Evolutionary conservation across 2,113 vertebrate genomes (phyloP).

Genomic region (Baryphthengus martii): DNA sequence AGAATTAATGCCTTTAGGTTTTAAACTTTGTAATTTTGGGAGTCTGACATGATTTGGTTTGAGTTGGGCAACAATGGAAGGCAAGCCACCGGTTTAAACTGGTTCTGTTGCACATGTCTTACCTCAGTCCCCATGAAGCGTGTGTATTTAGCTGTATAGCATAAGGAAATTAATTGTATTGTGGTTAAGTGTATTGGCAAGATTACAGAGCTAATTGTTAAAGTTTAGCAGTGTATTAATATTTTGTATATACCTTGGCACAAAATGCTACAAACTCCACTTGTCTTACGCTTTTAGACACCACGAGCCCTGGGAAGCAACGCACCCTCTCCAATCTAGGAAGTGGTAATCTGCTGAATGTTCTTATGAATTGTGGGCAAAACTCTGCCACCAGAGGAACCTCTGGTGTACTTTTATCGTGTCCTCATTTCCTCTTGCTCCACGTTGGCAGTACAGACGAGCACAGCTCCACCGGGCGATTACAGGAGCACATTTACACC

Average conservation of each 20-base stretch:
- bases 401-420: neutral
- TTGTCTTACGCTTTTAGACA: neutral
- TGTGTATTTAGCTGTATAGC: neutral
- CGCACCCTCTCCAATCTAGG: neutral
- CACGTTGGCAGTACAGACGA: neutral
- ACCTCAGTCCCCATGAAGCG: neutral
- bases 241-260: neutral
- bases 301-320: neutral
- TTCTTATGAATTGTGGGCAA: neutral
- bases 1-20: neutral
- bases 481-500: no score
- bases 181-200: neutral
- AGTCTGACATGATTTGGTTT: neutral
- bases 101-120: neutral
- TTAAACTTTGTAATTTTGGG: neutral
- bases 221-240: rapidly evolving
- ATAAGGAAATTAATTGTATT: neutral
- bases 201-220: neutral
- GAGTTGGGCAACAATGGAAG: neutral
- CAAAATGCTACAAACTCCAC: neutral
- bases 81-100: neutral
- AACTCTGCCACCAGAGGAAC: neutral
- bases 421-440: neutral
- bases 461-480: neutral
- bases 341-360: neutral